phyloP scores from a whole-genome alignment of 2,113 vertebrate genomes.

The Psilopogon haemacephalus region DNA sequence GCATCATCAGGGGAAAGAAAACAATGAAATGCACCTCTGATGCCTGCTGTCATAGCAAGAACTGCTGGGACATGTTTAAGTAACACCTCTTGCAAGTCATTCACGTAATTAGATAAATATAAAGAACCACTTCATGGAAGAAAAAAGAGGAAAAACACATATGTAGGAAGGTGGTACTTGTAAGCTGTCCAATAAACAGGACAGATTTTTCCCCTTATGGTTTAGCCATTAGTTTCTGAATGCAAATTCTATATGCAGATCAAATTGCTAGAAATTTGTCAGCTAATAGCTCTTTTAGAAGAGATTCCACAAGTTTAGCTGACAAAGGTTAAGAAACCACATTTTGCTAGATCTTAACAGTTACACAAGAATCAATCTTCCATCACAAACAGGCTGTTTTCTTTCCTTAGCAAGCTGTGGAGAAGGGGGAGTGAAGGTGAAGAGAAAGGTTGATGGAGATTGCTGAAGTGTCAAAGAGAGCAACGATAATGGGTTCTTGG shows the following conservation, averaged over 20 bases:
- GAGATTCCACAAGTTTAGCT: constrained; percentile 13
- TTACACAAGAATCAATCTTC: background rate
- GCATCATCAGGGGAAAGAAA: background rate
- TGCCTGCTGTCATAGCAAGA: background rate
- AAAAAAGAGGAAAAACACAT: constrained; percentile 11
- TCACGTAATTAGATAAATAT: background rate
- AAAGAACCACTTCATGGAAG: background rate
- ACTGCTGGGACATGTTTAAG: background rate
- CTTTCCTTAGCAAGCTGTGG: background rate
- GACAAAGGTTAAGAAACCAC: constrained; percentile 7
- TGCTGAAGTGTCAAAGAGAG: background rate
- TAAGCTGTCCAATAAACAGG: constrained; percentile 13
- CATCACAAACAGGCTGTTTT: background rate
- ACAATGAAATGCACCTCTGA: background rate
- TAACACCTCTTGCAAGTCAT: background rate
- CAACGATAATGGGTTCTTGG: background rate
- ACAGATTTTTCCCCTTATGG: background rate
- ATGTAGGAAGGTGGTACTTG: background rate
- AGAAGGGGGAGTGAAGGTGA: background rate
- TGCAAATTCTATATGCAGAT: background rate
- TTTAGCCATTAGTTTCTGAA: constrained; percentile 39
- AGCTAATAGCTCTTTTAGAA: constrained; percentile 39
- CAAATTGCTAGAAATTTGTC: background rate
- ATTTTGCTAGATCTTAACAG: background rate
- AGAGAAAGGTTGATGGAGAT: background rate